A percentile compares a stretch with the other conserved stretches of the same genome.
Evolutionary conservation across 2,888 invertebrate species (phyloP).

Genomic region (Deilephila porcellus): DNA sequence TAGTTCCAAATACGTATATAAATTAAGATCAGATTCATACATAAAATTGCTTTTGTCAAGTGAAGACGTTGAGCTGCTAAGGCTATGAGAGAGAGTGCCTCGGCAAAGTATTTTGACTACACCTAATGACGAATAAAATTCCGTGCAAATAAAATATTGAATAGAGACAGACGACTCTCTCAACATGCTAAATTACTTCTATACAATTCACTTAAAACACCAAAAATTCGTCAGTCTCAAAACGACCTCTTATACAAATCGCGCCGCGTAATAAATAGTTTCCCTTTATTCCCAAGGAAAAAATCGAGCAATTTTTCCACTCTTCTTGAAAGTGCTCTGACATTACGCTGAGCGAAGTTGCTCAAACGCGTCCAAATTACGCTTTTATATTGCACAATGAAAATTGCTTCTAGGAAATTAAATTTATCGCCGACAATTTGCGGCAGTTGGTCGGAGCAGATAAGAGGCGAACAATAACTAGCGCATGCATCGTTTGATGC

Average conservation of each 20-base stretch:
- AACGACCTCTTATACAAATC: not conserved
- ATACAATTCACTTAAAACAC: too few relatives aligned
- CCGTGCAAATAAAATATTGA: too few relatives aligned
- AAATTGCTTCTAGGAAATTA: conserved; percentile 16
- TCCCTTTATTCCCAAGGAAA: not conserved
- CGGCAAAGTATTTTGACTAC: too few relatives aligned
- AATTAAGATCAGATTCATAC: too few relatives aligned
- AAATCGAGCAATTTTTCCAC: not conserved
- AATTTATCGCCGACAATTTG: conserved; percentile 7
- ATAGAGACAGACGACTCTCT: too few relatives aligned
- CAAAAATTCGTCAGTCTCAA: not conserved
- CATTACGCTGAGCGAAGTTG: not conserved
- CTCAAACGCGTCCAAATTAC: conserved; percentile 14
- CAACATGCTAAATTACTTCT: too few relatives aligned
- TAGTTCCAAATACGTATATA: too few relatives aligned
- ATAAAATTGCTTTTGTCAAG: too few relatives aligned
- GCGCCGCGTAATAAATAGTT: too few relatives aligned
- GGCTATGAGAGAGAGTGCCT: too few relatives aligned
- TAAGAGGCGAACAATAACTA: not conserved
- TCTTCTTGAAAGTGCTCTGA: conserved; percentile 1
- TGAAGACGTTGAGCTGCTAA: too few relatives aligned
- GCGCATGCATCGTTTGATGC: not conserved
- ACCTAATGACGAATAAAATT: too few relatives aligned
- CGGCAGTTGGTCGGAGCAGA: not conserved
- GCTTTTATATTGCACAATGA: conserved; percentile 19